A percentile compares a stretch with the other conserved stretches of the same genome.
These are phyloP conservation scores for Bimastos eiseni DNA, from an alignment of 2,888 invertebrate genomes.

Conservation along the genomic window DNA sequence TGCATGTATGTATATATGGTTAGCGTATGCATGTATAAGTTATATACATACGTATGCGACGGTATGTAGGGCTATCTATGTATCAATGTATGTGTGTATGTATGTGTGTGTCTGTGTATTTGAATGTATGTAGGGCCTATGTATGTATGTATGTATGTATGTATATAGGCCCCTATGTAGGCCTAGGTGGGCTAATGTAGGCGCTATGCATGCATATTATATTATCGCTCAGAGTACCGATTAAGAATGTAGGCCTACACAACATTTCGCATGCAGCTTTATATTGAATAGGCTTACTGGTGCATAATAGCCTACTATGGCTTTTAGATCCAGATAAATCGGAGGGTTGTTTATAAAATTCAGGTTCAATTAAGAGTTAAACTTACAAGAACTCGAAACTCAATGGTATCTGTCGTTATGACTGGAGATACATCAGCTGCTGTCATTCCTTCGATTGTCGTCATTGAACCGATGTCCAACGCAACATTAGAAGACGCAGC, in stretches of 20 bases:
- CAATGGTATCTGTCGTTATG: neutral
- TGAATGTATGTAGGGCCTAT: neutral
- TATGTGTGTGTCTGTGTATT: neutral
- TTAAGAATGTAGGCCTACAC: too few species aligned
- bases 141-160: neutral
- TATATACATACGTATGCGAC: too few species aligned
- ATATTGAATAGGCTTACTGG: too few species aligned
- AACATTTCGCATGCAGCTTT: too few species aligned
- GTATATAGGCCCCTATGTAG: neutral
- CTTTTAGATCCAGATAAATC: neutral
- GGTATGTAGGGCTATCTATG: neutral
- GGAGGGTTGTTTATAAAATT: too few species aligned
- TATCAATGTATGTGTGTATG: too few species aligned
- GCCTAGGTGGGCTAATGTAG: neutral
- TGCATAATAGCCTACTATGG: too few species aligned
- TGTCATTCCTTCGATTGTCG: neutral
- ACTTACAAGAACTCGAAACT: neutral
- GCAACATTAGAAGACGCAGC: neutral
- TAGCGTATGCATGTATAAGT: too few species aligned
- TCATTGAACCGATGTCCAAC: neutral
- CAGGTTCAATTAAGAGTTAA: neutral
- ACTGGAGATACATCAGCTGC: neutral
- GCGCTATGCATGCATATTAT: too few species aligned
- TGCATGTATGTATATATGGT: too few species aligned
- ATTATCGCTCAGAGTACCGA: too few species aligned